A percentile compares a stretch with the other conserved stretches of the same genome.
Evolutionary conservation across 2,797 vertebrate species (phyloP).

Genomic region (Cynodonichthys magdalenae): DNA sequence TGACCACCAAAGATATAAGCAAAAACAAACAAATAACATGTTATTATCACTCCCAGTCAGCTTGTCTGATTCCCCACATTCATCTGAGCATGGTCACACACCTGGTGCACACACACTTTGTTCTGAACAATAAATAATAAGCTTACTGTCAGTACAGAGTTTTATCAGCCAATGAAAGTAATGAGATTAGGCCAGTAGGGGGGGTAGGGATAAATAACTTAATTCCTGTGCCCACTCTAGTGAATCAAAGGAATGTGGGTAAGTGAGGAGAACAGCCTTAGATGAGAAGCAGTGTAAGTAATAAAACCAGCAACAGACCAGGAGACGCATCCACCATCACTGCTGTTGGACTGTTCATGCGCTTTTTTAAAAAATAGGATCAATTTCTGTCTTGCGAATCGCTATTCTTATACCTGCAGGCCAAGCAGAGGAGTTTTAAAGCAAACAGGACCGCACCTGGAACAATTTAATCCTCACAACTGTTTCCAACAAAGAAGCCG

Average conservation of each 20-base stretch:
- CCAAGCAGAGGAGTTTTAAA: conserved; percentile 60
- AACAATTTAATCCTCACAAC: conserved; percentile 69
- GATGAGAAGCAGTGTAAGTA: conserved; percentile 51
- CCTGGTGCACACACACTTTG: conserved; percentile 30
- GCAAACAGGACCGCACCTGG: conserved; percentile 72
- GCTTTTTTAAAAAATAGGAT: conserved; percentile 52
- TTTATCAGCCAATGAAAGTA: conserved; percentile 68
- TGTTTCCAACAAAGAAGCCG: conserved; percentile 47
- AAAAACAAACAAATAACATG: conserved; percentile 25
- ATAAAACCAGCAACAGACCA: conserved; percentile 50
- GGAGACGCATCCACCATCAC: conserved; percentile 34
- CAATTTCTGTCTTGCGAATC: conserved; percentile 62
- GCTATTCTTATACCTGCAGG: conserved; percentile 72
- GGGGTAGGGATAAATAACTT: conserved; percentile 7
- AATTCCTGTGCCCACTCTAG: conserved; percentile 47
- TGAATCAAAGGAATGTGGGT: conserved; percentile 61
- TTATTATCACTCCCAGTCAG: conserved; percentile 36
- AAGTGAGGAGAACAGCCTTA: conserved; percentile 42
- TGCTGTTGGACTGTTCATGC: conserved; percentile 43
- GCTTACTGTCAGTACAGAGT: conserved; percentile 50
- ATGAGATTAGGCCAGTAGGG: conserved; percentile 53
- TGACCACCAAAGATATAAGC: conserved; percentile 38
- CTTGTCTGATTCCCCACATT: conserved; percentile 22
- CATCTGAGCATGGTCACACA: conserved; percentile 27
- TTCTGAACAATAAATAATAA: conserved; percentile 61